Evolutionary conservation across 2,888 invertebrate species (phyloP).

Genomic region (Dicycla oo): DNA sequence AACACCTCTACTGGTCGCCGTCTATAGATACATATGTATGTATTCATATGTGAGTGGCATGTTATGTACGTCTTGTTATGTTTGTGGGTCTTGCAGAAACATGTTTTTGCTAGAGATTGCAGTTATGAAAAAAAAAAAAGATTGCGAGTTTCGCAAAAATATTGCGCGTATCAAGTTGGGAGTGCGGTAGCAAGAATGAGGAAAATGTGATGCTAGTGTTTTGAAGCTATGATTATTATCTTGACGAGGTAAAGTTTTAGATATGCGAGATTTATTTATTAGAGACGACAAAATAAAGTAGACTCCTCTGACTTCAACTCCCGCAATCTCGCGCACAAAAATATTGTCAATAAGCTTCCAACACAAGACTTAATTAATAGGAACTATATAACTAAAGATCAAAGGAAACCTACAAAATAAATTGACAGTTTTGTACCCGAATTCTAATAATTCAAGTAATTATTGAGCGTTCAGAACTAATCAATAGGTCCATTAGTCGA

Average conservation of each 20-base stretch:
- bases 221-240: constrained; percentile 16
- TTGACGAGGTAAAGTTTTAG: constrained; percentile 5
- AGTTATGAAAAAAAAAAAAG: constrained; percentile 49
- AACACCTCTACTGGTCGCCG: constrained; percentile 54
- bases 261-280: background rate
- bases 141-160: constrained; percentile 40
- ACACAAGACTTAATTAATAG: constrained; percentile 15
- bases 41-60: constrained; percentile 49
- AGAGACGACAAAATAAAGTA: too few species aligned
- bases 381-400: background rate
- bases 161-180: constrained; percentile 14
- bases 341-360: background rate
- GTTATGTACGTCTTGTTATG: constrained; percentile 47
- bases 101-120: constrained; percentile 53
- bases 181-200: constrained; percentile 15
- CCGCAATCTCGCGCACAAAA: background rate
- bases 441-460: constrained; percentile 22
- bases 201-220: constrained; percentile 4
- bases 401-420: constrained; percentile 10
- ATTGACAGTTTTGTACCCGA: constrained; percentile 21
- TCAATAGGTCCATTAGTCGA: constrained; percentile 56
- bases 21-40: constrained; percentile 53
- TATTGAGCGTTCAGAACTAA: constrained; percentile 30
- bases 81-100: constrained; percentile 25
- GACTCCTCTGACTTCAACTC: background rate